Evolutionary conservation across 2,888 invertebrate genomes (phyloP), one percentile per base, ranked within the genome.

Genomic region (Lissocephala sabroskyi): DNA sequence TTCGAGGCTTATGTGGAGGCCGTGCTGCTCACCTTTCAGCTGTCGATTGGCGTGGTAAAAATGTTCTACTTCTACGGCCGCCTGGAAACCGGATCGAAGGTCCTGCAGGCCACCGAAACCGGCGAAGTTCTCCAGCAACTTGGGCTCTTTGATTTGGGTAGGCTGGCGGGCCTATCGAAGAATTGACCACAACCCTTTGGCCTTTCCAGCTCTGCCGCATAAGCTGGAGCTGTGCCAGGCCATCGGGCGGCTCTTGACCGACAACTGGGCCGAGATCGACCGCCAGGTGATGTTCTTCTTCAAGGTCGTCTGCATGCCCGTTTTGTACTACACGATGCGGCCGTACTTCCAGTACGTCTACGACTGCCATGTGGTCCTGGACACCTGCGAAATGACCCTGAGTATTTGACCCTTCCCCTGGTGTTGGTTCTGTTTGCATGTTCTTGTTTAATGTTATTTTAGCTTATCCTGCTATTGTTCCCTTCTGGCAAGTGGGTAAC

Each of bases 1-100:
- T 73, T 73, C 41, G 75, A 74, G 46, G 51, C 64, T 3, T 71
- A 77, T 19, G 73, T 75, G 7, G 71, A 73, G 71, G 52, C 78
- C 5, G 62, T 73, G 10, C 26, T 77, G 9, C 51, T 77, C 0
- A 56, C 52, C 18, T 77, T 67, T 39, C 71, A 73, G 42, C 41
- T 73, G 1, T 56, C 53, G 0, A 53, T 77, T 30, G 78, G 75
- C 1, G 46, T 73, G n/a, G 62, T 62, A 0, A 73, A 77, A 11
- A 59, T 66, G 52, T 52, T 67, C 37, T 46, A 66, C 18, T 77
- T 66, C 19, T 43, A 55, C 2, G 28, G 10, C 16, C 45, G 42
- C 13, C 35, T 59, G 0, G 48, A 56, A 0, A 32, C 42, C 7
- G 58, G 58, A 4, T 45, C 49, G 0, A 42, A 59, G 3, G 17